These are phyloP conservation scores for Actinostola sp. DNA, from an alignment of 92 coral and sea anemone genomes.

Conservation along the genomic window DNA sequence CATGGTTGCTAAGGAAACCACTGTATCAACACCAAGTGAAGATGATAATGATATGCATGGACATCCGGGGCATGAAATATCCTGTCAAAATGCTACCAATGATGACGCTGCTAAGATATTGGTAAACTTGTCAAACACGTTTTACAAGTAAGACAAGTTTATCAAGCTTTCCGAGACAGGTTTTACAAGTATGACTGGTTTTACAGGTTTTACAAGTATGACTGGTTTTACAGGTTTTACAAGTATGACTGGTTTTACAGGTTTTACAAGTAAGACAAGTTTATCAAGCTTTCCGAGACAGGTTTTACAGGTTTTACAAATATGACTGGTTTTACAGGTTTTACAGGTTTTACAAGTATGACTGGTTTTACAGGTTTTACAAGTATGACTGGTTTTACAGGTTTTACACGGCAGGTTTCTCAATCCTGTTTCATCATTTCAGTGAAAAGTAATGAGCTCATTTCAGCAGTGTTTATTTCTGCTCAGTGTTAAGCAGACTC, in stretches of 20 bases:
- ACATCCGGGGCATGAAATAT: background rate
- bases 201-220: too few relatives aligned
- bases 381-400: too few relatives aligned
- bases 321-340: too few relatives aligned
- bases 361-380: constrained; percentile 22
- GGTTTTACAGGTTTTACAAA: too few relatives aligned
- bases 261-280: constrained; percentile 1
- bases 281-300: background rate
- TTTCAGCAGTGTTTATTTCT: too few relatives aligned
- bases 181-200: too few relatives aligned
- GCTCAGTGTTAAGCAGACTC: too few relatives aligned
- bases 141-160: background rate
- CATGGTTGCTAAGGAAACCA: background rate
- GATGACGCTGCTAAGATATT: constrained; percentile 28
- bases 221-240: background rate
- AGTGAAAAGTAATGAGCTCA: too few relatives aligned
- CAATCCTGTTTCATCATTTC: too few relatives aligned
- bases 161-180: too few relatives aligned
- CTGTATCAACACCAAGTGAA: background rate
- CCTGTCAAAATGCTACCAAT: constrained; percentile 1
- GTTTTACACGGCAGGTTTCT: too few relatives aligned
- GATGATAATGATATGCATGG: too few relatives aligned
- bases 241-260: constrained; percentile 24
- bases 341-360: background rate
- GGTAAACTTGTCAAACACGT: constrained; percentile 27